phyloP scores from a whole-genome alignment of 2,797 vertebrate genomes.

The Lithobates pipiens region DNA sequence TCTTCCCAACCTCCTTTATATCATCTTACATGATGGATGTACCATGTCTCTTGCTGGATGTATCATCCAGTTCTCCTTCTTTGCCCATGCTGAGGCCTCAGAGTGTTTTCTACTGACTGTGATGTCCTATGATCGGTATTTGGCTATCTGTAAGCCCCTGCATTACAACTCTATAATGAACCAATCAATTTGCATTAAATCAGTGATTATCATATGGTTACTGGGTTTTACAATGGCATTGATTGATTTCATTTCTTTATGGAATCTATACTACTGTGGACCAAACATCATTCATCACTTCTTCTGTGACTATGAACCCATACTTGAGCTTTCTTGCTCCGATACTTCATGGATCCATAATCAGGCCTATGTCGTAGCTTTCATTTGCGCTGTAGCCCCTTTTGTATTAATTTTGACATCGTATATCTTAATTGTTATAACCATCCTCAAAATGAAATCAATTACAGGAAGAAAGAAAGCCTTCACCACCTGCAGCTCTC shows the following conservation, averaged over 20 bases:
- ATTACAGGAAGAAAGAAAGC: neutral
- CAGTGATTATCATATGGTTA: neutral
- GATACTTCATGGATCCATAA: neutral
- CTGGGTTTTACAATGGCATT: neutral
- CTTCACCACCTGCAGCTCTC: neutral
- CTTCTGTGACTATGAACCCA: constrained; percentile 28
- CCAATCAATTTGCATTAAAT: neutral
- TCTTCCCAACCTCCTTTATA: constrained; percentile 1
- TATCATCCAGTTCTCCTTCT: neutral
- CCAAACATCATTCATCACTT: constrained; percentile 7
- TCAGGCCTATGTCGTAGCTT: neutral
- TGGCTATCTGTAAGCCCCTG: constrained; percentile 3
- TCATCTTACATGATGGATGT: neutral
- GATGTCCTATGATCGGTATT: constrained; percentile 11
- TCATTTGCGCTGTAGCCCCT: neutral
- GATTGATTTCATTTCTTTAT: neutral
- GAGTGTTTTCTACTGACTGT: neutral
- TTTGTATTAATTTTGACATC: neutral
- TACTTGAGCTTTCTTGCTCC: neutral
- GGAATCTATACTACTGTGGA: neutral
- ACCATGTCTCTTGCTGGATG: neutral
- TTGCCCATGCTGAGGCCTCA: neutral
- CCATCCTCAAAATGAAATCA: neutral
- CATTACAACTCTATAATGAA: neutral
- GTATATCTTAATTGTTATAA: neutral